Conservation (phyloP, 2,888 invertebrate species). For the Orchesellides sinensis region DNA sequence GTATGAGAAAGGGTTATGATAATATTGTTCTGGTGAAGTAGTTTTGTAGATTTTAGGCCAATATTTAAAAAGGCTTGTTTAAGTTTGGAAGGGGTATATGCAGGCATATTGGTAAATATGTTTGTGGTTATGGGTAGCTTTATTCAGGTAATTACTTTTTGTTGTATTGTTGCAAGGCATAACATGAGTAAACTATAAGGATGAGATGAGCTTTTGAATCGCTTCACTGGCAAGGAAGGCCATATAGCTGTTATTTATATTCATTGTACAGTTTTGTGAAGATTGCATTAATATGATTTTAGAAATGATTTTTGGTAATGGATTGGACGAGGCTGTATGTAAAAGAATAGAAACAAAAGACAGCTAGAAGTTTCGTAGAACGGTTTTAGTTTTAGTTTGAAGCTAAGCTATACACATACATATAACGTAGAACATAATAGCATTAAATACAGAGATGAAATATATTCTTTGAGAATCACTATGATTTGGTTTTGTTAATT, state of each 20-base stretch:
- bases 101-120: not conserved
- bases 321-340: too few species aligned
- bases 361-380: too few species aligned
- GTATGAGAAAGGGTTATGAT: not conserved
- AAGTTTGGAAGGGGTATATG: not conserved
- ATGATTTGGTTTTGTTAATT: too few species aligned
- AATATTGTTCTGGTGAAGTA: constrained; percentile 41
- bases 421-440: not conserved
- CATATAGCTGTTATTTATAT: not conserved
- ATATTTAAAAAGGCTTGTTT: not conserved
- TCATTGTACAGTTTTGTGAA: not conserved
- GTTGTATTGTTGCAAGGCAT: not conserved
- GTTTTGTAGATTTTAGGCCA: constrained; percentile 56
- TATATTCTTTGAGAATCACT: not conserved
- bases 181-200: not conserved
- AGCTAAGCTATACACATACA: not conserved
- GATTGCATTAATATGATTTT: not conserved
- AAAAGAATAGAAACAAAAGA: too few species aligned
- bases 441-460: not conserved
- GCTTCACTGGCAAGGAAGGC: constrained; percentile 52
- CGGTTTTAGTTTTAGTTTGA: not conserved
- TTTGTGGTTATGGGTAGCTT: not conserved
- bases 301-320: too few species aligned
- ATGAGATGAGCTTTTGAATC: constrained; percentile 46
- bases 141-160: not conserved